A percentile compares a stretch with the other conserved stretches of the same genome.
Conservation (phyloP, 2,888 invertebrate species). For the Digitonthophagus gazella region DNA sequence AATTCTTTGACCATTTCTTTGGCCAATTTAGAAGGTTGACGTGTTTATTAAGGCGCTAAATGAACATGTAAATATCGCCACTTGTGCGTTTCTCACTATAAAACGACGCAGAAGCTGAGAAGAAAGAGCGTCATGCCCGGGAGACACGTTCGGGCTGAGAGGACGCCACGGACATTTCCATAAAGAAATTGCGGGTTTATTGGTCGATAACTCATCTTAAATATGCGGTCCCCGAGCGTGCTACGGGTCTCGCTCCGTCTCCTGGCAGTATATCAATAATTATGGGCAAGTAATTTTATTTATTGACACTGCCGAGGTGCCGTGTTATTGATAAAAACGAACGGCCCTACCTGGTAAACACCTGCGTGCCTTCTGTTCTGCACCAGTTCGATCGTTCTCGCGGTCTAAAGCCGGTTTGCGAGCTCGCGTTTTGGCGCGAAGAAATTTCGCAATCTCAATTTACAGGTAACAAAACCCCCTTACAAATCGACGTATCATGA, state of each 20-base stretch:
- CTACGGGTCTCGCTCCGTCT: conserved; percentile 24
- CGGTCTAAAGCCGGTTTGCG: background rate
- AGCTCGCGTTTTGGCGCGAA: background rate
- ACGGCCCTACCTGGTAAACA: conserved; percentile 15
- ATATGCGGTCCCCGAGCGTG: conserved; percentile 24
- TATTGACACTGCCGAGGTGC: conserved; percentile 31
- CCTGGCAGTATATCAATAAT: conserved; percentile 33
- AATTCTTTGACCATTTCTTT: too few relatives aligned
- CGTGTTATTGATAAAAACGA: conserved; percentile 27
- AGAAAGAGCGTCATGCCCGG: background rate
- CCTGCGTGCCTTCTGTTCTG: conserved; percentile 16
- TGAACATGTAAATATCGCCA: too few relatives aligned
- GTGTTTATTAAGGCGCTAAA: too few relatives aligned
- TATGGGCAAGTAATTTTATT: conserved; percentile 34
- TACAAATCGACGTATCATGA: background rate
- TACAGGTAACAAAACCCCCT: background rate
- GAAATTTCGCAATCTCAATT: background rate
- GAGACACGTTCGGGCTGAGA: conserved; percentile 21
- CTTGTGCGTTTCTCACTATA: too few relatives aligned
- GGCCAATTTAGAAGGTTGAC: too few relatives aligned
- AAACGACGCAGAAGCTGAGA: background rate
- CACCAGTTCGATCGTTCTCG: background rate
- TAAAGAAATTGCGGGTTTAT: conserved; percentile 33
- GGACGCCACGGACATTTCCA: conserved; percentile 27
- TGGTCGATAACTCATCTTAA: conserved; percentile 33